phyloP scores from a whole-genome alignment of 1,140 invertebrate genomes.

The Geopemphigus sp. region DNA sequence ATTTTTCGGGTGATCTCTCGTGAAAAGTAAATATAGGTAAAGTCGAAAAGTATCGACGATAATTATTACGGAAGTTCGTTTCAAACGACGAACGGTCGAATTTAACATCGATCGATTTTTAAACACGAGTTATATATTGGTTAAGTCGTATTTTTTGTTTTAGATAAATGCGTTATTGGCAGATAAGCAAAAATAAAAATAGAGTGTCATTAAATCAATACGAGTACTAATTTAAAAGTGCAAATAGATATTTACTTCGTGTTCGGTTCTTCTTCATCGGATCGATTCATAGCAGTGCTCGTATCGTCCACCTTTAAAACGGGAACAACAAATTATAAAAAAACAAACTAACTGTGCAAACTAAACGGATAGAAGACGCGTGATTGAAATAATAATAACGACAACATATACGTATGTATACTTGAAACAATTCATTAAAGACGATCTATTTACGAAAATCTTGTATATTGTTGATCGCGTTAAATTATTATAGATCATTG shows the following conservation, averaged over 20 bases:
- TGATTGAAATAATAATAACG: not conserved
- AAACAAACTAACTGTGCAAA: constrained; percentile 18
- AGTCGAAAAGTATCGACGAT: not conserved
- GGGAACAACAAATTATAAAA: constrained; percentile 45
- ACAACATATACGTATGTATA: not conserved
- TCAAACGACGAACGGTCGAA: not conserved
- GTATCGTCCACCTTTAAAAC: constrained; percentile 46
- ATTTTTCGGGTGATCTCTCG: not conserved
- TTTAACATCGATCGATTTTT: not conserved
- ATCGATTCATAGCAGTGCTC: constrained; percentile 42
- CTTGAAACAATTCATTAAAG: not conserved
- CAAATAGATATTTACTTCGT: constrained; percentile 62
- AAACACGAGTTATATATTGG: not conserved
- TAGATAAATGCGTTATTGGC: not conserved
- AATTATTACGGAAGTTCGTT: not conserved
- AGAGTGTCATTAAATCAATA: constrained; percentile 50
- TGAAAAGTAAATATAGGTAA: not conserved
- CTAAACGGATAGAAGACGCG: not conserved
- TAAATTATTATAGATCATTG: no score
- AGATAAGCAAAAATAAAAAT: constrained; percentile 53
- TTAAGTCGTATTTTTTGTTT: not conserved
- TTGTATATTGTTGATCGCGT: not conserved
- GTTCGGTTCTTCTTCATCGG: constrained; percentile 50
- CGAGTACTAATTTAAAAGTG: constrained; percentile 16
- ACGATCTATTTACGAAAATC: not conserved